phyloP scores from a whole-genome alignment of 1,140 invertebrate species.

The Gonatopus flavifemur region DNA sequence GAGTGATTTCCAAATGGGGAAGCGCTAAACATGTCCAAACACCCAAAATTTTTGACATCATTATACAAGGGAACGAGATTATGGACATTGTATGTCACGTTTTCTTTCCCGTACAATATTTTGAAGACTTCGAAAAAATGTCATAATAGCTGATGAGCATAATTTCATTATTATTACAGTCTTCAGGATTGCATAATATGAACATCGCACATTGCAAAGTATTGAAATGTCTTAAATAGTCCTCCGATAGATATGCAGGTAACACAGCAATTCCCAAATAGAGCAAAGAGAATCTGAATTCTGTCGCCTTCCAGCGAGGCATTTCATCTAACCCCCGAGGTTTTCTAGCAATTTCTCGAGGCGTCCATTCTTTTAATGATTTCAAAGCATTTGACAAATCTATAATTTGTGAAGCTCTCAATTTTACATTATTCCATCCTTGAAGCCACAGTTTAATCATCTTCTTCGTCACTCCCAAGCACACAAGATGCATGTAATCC shows the following conservation, averaged over 20 bases:
- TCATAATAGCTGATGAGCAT: conserved; percentile 3
- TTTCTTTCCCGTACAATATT: conserved; percentile 6
- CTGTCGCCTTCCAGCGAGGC: conserved; percentile 35
- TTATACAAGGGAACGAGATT: conserved; percentile 8
- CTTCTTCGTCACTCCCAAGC: conserved; percentile 29
- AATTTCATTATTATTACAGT: conserved; percentile 6
- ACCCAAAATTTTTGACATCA: conserved; percentile 7
- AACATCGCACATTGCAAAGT: conserved; percentile 1
- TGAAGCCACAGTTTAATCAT: conserved; percentile 21
- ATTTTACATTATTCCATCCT: conserved; percentile 3
- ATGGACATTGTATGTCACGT: conserved; percentile 14
- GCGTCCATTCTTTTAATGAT: conserved; percentile 7
- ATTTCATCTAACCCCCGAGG: conserved; percentile 23
- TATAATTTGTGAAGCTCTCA: neutral
- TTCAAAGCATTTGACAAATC: neutral
- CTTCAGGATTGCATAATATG: conserved; percentile 1
- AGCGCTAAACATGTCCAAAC: conserved; percentile 12
- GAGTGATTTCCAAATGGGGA: conserved; percentile 16
- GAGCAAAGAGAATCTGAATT: conserved; percentile 32
- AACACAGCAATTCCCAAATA: conserved; percentile 32
- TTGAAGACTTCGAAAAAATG: conserved; percentile 6
- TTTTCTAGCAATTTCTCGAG: conserved; percentile 32
- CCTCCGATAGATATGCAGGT: neutral
- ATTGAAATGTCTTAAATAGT: conserved; percentile 2
- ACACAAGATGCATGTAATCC: too few relatives aligned